phyloP scores from a whole-genome alignment of 2,888 invertebrate species.

The Tinea trinotella region DNA sequence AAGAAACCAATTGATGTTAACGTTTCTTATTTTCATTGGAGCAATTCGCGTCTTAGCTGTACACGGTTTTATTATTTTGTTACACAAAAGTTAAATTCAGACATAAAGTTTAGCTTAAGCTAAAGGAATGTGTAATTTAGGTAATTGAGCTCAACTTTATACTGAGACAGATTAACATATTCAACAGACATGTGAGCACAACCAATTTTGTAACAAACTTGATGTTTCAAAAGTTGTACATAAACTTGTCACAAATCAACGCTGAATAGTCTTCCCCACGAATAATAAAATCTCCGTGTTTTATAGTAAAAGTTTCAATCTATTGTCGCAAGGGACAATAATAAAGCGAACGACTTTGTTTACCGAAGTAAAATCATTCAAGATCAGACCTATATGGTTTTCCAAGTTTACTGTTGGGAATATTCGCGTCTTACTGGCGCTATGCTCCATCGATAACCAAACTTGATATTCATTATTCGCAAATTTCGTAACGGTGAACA shows the following conservation, averaged over 20 bases:
- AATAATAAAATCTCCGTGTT: constrained; percentile 8
- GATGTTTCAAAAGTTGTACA: background rate
- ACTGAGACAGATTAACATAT: constrained; percentile 4
- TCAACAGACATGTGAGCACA: constrained; percentile 3
- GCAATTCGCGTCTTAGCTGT: background rate
- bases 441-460: constrained; percentile 2
- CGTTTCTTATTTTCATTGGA: background rate
- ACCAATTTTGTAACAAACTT: constrained; percentile 11
- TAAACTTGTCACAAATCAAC: constrained; percentile 6
- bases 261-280: background rate
- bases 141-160: constrained; percentile 13
- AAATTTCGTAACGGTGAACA: background rate
- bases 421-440: constrained; percentile 11
- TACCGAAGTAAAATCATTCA: constrained; percentile 13
- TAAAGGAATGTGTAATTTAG: constrained; percentile 14
- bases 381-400: constrained; percentile 15
- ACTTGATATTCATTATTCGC: constrained; percentile 13
- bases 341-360: constrained; percentile 19
- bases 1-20: background rate
- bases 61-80: background rate
- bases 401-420: constrained; percentile 4
- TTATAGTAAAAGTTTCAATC: constrained; percentile 12
- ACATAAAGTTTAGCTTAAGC: constrained; percentile 4
- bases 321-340: constrained; percentile 9
- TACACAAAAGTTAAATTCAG: constrained; percentile 1